Conservation (phyloP, 1,140 invertebrate genomes). For the Philopotamus ludificatus region DNA sequence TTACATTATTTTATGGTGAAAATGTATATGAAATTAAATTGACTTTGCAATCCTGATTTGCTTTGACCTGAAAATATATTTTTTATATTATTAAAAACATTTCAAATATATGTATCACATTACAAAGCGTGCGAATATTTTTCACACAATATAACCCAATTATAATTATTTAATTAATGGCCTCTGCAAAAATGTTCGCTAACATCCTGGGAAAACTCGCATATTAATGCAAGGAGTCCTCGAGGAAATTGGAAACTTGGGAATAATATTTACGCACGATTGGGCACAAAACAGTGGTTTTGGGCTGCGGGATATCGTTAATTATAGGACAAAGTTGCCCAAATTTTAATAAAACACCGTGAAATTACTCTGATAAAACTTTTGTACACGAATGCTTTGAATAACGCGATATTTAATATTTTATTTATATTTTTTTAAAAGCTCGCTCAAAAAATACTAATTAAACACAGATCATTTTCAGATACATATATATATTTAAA, state of each 20-base stretch:
- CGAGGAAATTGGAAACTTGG: constrained; percentile 26
- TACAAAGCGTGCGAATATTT: not conserved
- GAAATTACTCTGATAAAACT: not conserved
- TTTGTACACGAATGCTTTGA: not conserved
- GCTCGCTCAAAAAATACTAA: too few relatives aligned
- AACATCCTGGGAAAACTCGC: not conserved
- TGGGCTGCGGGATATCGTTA: constrained; percentile 21
- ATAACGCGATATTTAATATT: too few relatives aligned
- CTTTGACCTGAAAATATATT: too few relatives aligned
- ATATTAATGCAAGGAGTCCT: constrained; percentile 16
- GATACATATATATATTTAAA: too few relatives aligned
- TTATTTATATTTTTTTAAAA: too few relatives aligned
- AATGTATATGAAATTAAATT: too few relatives aligned
- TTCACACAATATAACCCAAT: not conserved
- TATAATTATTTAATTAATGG: not conserved
- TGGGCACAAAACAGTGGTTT: constrained; percentile 30
- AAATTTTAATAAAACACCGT: constrained; percentile 28
- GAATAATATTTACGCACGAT: constrained; percentile 31
- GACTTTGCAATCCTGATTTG: too few relatives aligned
- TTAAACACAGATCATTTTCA: too few relatives aligned
- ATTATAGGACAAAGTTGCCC: constrained; percentile 31
- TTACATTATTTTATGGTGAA: too few relatives aligned
- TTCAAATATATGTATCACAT: not conserved
- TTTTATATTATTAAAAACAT: not conserved
- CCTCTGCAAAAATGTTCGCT: not conserved